Base-by-base conservation (phyloP, 1,140 invertebrate genomes). In the Druon quercuslanigerum region DNA sequence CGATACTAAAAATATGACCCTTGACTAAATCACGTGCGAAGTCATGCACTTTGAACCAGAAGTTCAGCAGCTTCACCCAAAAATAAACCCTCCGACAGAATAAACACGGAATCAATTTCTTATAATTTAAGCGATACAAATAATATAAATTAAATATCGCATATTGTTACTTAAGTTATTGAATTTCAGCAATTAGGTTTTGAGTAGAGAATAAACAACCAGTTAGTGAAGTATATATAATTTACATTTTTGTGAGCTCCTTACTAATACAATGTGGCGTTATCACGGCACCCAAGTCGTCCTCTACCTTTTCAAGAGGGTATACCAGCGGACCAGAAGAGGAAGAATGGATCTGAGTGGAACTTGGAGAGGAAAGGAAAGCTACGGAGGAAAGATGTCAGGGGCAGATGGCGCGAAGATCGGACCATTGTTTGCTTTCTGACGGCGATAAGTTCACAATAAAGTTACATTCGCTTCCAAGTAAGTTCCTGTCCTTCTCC, bases 391-490 rank as follows among this genome's bases (percentile, higher is more conserved):
- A 66, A 77, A 79, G 77, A 84, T 81, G 54, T 74, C 72, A 83
- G 80, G 79, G 66, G 77, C 81, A 82, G 82, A 88, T 88, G 83
- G 81, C 82, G 81, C 79, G 81, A 79, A 84, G 87, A 90, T 90
- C 88, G 80, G 84, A 78, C 88, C 88, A 90, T 90, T 90, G 89
- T 90, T 90, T 88, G 86, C 87, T 82, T 87, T 84, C 82, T 89
- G 88, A 88, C 89, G 89, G 88, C 88, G 89, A 90, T 90, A 90
- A 90, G 87, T 90, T 90, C 83, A 88, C 88, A 90, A 90, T 90
- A 90, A 88, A 88, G 87, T 88, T 88, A 87, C 87, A 88, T 87
- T 87, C 86, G 82, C 87, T 86, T 82, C 82, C 83, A 85, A 88
- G 84, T 87, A 86, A 88, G 84, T 81, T 82, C 71, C 72, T 77